phyloP scores from a whole-genome alignment of 2,888 invertebrate species.

The Cotesia congregata region DNA sequence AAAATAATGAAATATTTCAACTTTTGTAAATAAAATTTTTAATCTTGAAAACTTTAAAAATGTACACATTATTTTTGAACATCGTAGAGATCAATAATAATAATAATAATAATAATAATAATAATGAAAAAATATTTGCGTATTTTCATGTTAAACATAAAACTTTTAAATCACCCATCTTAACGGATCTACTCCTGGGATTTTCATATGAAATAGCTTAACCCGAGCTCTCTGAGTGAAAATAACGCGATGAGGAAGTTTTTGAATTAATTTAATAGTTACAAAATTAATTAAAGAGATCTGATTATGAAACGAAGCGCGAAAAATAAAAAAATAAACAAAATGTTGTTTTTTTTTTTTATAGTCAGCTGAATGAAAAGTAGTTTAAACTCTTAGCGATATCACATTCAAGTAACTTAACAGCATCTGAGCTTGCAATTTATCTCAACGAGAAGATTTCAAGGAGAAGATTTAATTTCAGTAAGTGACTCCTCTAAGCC shows the following conservation, averaged over 20 bases:
- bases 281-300: background rate
- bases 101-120: too few relatives aligned
- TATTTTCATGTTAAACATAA: too few relatives aligned
- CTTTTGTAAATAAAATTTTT: too few relatives aligned
- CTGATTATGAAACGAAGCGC: background rate
- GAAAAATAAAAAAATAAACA: conserved; percentile 12
- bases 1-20: too few relatives aligned
- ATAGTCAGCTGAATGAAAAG: conserved; percentile 11
- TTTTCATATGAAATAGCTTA: too few relatives aligned
- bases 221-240: too few relatives aligned
- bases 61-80: too few relatives aligned
- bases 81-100: too few relatives aligned
- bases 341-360: conserved; percentile 16
- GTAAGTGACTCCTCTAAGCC: conserved; percentile 44
- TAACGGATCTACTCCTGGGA: too few relatives aligned
- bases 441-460: conserved; percentile 18
- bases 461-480: conserved; percentile 41
- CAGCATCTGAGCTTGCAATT: conserved; percentile 30
- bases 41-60: too few relatives aligned
- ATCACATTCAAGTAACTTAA: conserved; percentile 26
- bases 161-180: too few relatives aligned
- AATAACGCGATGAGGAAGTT: background rate
- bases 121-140: too few relatives aligned
- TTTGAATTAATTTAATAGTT: background rate
- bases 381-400: conserved; percentile 24